Evolutionary conservation across 2,888 invertebrate species (phyloP), one percentile per base, ranked within the genome.

Genomic region (Liposcelis brunnea): DNA sequence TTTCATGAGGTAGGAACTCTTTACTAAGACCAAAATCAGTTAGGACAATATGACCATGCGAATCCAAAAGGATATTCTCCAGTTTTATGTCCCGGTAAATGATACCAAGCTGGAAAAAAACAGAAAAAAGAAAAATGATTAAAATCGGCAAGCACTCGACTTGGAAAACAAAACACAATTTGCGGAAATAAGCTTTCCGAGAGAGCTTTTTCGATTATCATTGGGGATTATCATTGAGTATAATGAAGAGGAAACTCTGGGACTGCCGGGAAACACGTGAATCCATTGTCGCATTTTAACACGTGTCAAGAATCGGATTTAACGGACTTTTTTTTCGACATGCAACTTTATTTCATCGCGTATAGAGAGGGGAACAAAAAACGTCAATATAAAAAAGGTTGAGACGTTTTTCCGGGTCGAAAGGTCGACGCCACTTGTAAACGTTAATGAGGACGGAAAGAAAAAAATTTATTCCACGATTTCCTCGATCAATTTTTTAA

Each of bases 21-120:
- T 97, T 97, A 61, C 93, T 93, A 34, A 97, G 75, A 1, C 97
- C 97, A 65, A 97, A 97, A 69, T 97, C 97, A 1, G 97, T 95
- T 48, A 97, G 68, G 43, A 95, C 90, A 50, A 97, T 84, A 65
- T 97, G 95, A 3, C 97, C 97, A 50, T 85, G 79, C 11, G 80
- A 76, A 68, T 97, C 95, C 51, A 97, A 71, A 21, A 97, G 72
- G 49, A 97, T 94, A 65, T 97, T 97, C 65, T 97, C 97, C 54
- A 97, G 68, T 61, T 97, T 97, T 55, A 97, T 90, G 65, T 97
- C 97, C 49, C 97, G 77, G 68, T 97, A 97, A 59, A 97, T 94
- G 50, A 97, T 93, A 52, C 93, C 93, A 64, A 93, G 72, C 86
- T 90, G 74, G n/a, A 68, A 71, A 49, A 56, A 53, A 55, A 54